These are phyloP conservation scores for Siphamia tubifer DNA, from an alignment of 2,113 vertebrate species.

Conservation along the genomic window DNA sequence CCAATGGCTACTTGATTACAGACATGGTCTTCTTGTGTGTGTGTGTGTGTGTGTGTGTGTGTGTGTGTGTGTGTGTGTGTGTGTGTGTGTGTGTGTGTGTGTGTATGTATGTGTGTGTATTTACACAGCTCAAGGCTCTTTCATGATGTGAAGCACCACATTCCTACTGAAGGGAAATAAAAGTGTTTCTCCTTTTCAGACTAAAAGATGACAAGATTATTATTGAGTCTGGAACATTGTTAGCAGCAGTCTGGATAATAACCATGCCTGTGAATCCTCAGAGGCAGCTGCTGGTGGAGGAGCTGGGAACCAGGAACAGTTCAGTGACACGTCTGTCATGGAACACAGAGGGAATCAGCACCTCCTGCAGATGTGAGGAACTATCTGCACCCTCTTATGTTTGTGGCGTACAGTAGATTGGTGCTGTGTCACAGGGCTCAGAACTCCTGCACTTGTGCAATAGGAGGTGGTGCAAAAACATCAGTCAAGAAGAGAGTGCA, in stretches of 20 bases:
- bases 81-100: too few relatives aligned
- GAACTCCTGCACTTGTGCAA: conserved; percentile 36
- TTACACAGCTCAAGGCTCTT: neutral
- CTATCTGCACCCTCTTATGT: conserved; percentile 48
- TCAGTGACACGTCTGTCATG: conserved; percentile 49
- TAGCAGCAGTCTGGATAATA: conserved; percentile 44
- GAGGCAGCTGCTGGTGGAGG: conserved; percentile 26
- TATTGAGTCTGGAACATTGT: conserved; percentile 37
- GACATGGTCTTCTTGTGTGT: too few relatives aligned
- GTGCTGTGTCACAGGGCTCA: conserved; percentile 40
- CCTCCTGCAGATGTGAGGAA: conserved; percentile 45
- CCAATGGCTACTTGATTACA: too few relatives aligned
- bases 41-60: too few relatives aligned
- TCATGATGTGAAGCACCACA: neutral
- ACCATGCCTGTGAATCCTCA: conserved; percentile 23
- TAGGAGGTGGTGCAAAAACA: conserved; percentile 32
- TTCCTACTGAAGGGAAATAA: conserved; percentile 7
- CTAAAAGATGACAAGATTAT: conserved; percentile 50
- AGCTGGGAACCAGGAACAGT: conserved; percentile 9
- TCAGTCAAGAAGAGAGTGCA: conserved; percentile 32
- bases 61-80: too few relatives aligned
- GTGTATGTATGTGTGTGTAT: neutral
- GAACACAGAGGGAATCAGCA: conserved; percentile 19
- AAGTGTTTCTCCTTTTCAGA: conserved; percentile 25
- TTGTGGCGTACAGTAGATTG: conserved; percentile 8